Conservation (phyloP, 2,888 invertebrate genomes). For the Keiferia lycopersicella region DNA sequence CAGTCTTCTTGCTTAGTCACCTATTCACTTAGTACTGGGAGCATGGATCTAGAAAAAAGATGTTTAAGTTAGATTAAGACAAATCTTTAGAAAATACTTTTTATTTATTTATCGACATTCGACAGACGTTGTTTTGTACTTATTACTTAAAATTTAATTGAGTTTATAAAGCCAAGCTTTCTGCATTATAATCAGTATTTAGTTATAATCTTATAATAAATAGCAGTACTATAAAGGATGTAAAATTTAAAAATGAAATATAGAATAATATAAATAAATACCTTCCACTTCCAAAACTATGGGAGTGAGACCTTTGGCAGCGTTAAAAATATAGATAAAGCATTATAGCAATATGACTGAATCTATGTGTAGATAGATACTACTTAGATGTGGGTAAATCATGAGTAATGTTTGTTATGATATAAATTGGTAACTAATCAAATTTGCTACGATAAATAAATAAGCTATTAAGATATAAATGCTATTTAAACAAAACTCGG, state of each 20-base stretch:
- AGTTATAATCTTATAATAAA: background rate
- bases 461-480: background rate
- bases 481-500: background rate
- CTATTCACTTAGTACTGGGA: constrained; percentile 91
- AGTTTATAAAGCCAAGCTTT: constrained; percentile 16
- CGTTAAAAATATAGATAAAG: constrained; percentile 70
- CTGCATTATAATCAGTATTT: constrained; percentile 18
- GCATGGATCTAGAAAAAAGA: constrained; percentile 85
- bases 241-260: background rate
- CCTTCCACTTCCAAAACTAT: constrained; percentile 81
- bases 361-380: background rate
- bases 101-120: background rate
- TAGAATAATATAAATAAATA: constrained; percentile 58
- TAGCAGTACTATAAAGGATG: background rate
- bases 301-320: constrained; percentile 80
- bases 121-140: background rate
- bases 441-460: background rate
- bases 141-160: background rate
- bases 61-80: background rate
- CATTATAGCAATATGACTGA: constrained; percentile 48
- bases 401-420: background rate
- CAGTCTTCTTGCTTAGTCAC: constrained; percentile 78
- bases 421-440: background rate
- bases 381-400: constrained; percentile 6
- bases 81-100: background rate